These are phyloP conservation scores for Leucoraja erinaceus DNA, from an alignment of 2,113 vertebrate species.

Conservation along the genomic window DNA sequence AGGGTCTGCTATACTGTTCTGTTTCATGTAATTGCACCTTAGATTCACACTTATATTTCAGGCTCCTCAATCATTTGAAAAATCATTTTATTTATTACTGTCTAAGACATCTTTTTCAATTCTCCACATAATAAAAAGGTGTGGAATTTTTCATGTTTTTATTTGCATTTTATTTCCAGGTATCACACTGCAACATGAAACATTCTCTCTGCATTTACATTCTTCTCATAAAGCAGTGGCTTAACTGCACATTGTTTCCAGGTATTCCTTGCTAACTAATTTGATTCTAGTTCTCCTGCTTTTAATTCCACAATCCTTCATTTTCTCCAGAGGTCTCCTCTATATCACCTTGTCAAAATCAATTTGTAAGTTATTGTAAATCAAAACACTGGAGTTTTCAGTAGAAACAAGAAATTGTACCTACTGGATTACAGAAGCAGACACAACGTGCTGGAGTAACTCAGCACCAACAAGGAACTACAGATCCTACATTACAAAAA, in stretches of 20 bases:
- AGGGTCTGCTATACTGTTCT: not conserved
- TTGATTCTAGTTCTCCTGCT: not conserved
- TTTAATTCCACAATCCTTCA: not conserved
- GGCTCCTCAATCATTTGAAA: not conserved
- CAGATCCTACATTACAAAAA: too few relatives aligned
- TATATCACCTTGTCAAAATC: not conserved
- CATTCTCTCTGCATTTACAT: not conserved
- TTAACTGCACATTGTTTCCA: not conserved
- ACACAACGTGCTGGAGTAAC: too few relatives aligned
- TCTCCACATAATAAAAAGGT: not conserved
- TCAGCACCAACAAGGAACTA: too few relatives aligned
- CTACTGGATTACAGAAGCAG: too few relatives aligned
- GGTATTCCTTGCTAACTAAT: not conserved
- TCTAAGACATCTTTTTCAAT: not conserved
- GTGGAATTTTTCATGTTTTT: not conserved
- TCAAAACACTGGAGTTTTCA: too few relatives aligned
- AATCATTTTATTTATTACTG: not conserved
- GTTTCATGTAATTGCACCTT: not conserved
- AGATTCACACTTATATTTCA: not conserved
- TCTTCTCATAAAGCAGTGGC: not conserved
- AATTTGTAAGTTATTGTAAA: not conserved
- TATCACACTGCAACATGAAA: not conserved
- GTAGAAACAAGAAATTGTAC: too few relatives aligned
- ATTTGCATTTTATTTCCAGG: not conserved
- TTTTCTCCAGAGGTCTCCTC: not conserved